Evolutionary conservation across 2,888 invertebrate species (phyloP).

Genomic region (Ophion slaviceki): DNA sequence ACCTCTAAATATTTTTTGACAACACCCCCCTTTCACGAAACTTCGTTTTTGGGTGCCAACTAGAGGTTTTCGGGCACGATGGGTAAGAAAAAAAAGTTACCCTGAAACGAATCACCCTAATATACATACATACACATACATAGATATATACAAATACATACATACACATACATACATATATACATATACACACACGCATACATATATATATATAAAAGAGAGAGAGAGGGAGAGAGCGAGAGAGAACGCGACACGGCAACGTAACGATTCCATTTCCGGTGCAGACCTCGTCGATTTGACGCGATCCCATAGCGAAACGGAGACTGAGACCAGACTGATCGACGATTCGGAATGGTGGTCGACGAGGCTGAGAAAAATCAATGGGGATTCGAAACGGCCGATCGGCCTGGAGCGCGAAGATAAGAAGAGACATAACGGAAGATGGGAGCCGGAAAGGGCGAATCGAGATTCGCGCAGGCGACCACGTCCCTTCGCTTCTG

Average conservation of each 20-base stretch:
- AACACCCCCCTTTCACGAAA: no score
- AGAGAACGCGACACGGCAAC: background rate
- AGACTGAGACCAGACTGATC: constrained; percentile 48
- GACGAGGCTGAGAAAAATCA: constrained; percentile 56
- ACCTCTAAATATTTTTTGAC: no score
- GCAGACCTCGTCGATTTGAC: constrained; percentile 63
- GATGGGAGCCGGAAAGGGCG: constrained; percentile 48
- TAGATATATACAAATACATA: no score
- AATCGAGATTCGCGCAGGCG: constrained; percentile 45
- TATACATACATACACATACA: no score
- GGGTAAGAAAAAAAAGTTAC: no score
- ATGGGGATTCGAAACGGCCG: constrained; percentile 25
- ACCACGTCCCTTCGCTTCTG: constrained; percentile 62
- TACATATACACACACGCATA: no score
- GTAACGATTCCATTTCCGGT: constrained; percentile 11
- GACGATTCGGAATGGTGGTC: constrained; percentile 61
- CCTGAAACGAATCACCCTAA: no score
- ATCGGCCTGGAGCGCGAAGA: constrained; percentile 50
- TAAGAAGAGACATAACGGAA: constrained; percentile 33
- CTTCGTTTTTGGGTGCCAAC: no score
- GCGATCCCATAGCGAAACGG: constrained; percentile 52
- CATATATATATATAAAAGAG: no score
- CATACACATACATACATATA: no score
- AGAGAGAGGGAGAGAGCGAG: background rate
- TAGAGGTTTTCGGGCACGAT: no score